These are phyloP conservation scores for Cynocephalus volans DNA, from an alignment of 2,113 vertebrate species.

Conservation along the genomic window DNA sequence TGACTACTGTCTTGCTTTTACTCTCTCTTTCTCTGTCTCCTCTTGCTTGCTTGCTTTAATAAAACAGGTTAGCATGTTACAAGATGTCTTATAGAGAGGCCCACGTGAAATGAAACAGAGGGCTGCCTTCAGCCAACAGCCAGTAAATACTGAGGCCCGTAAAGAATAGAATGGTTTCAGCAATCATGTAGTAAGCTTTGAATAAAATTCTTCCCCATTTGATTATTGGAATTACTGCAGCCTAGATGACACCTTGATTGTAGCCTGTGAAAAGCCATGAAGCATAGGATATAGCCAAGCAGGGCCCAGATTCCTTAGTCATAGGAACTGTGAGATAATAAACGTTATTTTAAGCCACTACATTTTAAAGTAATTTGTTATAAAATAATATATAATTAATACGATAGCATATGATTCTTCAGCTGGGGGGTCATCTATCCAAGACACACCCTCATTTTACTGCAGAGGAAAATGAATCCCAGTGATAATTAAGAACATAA, in stretches of 20 bases:
- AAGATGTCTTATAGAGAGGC: not conserved
- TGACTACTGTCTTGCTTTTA: not conserved
- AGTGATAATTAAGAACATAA: slow-evolving; percentile 14
- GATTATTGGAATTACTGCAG: not conserved
- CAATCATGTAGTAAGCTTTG: not conserved
- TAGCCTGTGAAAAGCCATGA: not conserved
- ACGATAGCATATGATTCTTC: not conserved
- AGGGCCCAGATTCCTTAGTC: not conserved
- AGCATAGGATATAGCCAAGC: not conserved
- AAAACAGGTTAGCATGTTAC: not conserved
- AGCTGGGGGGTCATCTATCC: not conserved
- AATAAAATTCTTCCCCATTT: not conserved
- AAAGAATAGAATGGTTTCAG: not conserved
- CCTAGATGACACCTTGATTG: not conserved
- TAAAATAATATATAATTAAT: not conserved
- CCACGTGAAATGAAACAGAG: not conserved
- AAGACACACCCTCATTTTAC: not conserved
- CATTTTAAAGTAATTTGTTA: slow-evolving; percentile 31
- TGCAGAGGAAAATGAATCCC: slow-evolving; percentile 21
- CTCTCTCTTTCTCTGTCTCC: not conserved
- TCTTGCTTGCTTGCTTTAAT: not conserved
- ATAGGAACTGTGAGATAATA: not conserved
- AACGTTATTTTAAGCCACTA: not conserved
- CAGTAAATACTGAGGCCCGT: not conserved
- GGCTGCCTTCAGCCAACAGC: not conserved